Conservation (phyloP, 37 sponge, comb jelly and placozoan genomes). For the Beroe forskalii region DNA sequence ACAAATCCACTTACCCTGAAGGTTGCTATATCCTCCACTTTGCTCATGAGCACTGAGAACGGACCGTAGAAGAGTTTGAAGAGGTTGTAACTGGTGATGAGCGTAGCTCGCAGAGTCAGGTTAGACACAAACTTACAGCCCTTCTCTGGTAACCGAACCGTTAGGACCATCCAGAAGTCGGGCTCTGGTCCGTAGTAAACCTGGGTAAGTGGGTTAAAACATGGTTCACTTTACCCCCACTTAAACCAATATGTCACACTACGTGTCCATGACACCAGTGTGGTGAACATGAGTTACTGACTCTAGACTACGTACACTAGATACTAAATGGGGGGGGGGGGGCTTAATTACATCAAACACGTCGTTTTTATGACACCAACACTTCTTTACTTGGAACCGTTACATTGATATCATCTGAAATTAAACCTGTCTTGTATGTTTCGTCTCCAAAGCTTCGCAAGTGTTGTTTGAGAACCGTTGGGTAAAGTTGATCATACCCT, state of each 20-base stretch:
- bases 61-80: conserved; percentile 24
- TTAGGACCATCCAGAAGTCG: conserved; percentile 85
- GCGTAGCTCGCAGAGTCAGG: not conserved
- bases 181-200: conserved; percentile 81
- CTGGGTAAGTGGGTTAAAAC: conserved; percentile 64
- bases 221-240: no score
- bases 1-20: conserved; percentile 24
- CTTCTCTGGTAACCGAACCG: conserved; percentile 15
- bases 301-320: no score
- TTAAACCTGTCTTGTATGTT: conserved; percentile 23
- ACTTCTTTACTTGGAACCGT: no score
- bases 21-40: not conserved
- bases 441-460: conserved; percentile 46
- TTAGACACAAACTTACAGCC: conserved; percentile 23
- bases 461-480: conserved; percentile 33
- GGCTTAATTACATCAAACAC: no score
- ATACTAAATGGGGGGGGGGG: no score
- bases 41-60: conserved; percentile 15
- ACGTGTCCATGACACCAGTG: no score
- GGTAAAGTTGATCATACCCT: conserved; percentile 84
- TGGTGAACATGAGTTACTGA: no score
- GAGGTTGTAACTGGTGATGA: conserved; percentile 50
- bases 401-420: no score
- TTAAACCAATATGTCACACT: no score
- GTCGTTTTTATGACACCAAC: no score